These are phyloP conservation scores for Gorsachius goisagi DNA, from an alignment of 2,113 vertebrate genomes.

Conservation along the genomic window DNA sequence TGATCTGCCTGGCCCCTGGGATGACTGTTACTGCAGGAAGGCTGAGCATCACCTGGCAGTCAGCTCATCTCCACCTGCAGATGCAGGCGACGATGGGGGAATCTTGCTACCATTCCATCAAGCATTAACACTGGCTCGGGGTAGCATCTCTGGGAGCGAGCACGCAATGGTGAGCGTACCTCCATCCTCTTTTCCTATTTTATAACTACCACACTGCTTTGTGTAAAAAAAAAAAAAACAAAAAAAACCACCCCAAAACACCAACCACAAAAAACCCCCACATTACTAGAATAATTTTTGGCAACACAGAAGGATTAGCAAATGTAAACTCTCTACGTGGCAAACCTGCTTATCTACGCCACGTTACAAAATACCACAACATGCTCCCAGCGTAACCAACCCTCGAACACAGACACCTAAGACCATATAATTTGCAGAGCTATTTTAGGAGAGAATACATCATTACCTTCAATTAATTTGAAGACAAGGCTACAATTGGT, in stretches of 20 bases:
- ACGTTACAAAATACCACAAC: fast-evolving
- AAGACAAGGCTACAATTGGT: not conserved
- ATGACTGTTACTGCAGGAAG: not conserved
- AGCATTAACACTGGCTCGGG: fast-evolving
- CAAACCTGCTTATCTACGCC: not conserved
- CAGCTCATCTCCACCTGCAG: not conserved
- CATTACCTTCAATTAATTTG: not conserved
- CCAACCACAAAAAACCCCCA: not conserved
- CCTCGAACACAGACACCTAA: too few relatives aligned
- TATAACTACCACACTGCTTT: not conserved
- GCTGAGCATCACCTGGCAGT: not conserved
- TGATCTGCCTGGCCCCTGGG: not conserved
- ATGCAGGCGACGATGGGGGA: not conserved
- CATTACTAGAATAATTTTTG: not conserved
- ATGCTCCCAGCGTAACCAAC: not conserved
- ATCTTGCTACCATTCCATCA: not conserved
- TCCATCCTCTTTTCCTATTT: not conserved
- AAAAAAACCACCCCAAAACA: too few relatives aligned
- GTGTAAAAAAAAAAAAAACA: too few relatives aligned
- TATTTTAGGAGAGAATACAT: not conserved
- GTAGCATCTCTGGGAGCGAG: too few relatives aligned
- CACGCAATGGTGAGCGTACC: too few relatives aligned
- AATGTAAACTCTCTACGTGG: not conserved
- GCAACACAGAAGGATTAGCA: not conserved
- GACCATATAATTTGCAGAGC: not conserved